Conservation (phyloP, 1,140 invertebrate genomes). For the Hestina assimilis region DNA sequence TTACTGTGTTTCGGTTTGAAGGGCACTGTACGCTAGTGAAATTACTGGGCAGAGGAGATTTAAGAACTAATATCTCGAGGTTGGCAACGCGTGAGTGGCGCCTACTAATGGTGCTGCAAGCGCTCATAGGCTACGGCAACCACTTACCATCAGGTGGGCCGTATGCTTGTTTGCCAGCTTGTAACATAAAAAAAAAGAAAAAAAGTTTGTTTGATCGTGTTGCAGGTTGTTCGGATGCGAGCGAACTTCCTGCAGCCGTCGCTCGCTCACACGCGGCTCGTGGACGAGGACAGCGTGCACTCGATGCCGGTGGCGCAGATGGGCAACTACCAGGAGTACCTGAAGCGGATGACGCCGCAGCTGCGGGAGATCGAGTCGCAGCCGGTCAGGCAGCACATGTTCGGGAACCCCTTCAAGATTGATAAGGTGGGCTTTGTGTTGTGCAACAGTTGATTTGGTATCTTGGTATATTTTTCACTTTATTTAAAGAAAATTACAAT, state of each 20-base stretch:
- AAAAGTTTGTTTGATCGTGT: neutral
- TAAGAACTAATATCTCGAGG: too few species aligned
- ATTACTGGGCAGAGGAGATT: too few species aligned
- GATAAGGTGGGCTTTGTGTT: constrained; percentile 82
- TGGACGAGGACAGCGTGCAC: constrained; percentile 95
- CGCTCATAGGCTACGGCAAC: too few species aligned
- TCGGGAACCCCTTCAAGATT: constrained; percentile 99
- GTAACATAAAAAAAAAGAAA: too few species aligned
- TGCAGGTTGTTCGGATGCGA: constrained; percentile 91
- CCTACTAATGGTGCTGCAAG: too few species aligned
- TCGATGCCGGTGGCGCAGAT: constrained; percentile 97
- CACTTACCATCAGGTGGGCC: too few species aligned
- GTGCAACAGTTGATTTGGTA: neutral
- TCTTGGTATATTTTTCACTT: too few species aligned
- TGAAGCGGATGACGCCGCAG: constrained; percentile 95
- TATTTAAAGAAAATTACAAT: too few species aligned
- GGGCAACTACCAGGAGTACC: constrained; percentile 99
- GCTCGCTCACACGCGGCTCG: constrained; percentile 84
- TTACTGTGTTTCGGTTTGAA: too few species aligned
- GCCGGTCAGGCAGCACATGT: constrained; percentile 98
- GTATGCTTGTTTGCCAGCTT: too few species aligned
- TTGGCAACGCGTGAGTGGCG: too few species aligned
- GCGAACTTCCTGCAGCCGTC: constrained; percentile 94
- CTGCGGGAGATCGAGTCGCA: constrained; percentile 96
- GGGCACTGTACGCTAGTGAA: too few species aligned